Base-by-base conservation (phyloP, 2,888 invertebrate species). In the Drosophila imparisetae region DNA sequence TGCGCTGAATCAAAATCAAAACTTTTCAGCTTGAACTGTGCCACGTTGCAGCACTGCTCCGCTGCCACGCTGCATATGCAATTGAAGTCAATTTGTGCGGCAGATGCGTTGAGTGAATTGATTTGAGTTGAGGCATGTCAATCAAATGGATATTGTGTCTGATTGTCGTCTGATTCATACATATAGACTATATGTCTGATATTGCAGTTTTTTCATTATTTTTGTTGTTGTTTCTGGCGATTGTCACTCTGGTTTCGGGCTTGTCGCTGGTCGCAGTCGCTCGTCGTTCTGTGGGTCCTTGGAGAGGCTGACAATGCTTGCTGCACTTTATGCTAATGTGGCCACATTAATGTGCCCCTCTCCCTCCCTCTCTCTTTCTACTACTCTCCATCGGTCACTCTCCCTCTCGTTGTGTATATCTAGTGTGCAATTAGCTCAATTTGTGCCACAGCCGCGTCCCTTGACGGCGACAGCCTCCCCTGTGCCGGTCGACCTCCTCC, bases 341-440 rank as follows among this genome's bases (percentile, higher is more conserved):
- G 65, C 87, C 85, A 84, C 85, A 84, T 87, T 87, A 84, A 84
- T 84, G 83, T 71, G 50, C 18, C 32, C 48, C 58, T 42, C 40
- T 29, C 21, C 2, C 55, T 42, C 29, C 27, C 66, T 13, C n/a
- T 18, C 59, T 27, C 45, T n/a, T 24, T 53, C 30, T 0, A 27
- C 34, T 18, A 13, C 7, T 24, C 13, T 24, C 30, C 49, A 5
- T 15, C n/a, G 11, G 42, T 38, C 38, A 21, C 59, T 52, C 15
- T 60, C 42, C 40, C 42, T 54, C 58, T n/a, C 59, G 24, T 50
- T 73, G 27, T 30, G 66, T 67, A 72, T 82, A 83, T 85, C 78
- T 82, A 77, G 81, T 75, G 73, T 81, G 89, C 89, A 89, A 89
- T 89, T 89, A 89, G 90, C 85, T 89, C 89, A 89, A 89, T 87